Evolutionary conservation across 2,113 vertebrate genomes (phyloP).

Genomic region (Planiliza haematocheilus): DNA sequence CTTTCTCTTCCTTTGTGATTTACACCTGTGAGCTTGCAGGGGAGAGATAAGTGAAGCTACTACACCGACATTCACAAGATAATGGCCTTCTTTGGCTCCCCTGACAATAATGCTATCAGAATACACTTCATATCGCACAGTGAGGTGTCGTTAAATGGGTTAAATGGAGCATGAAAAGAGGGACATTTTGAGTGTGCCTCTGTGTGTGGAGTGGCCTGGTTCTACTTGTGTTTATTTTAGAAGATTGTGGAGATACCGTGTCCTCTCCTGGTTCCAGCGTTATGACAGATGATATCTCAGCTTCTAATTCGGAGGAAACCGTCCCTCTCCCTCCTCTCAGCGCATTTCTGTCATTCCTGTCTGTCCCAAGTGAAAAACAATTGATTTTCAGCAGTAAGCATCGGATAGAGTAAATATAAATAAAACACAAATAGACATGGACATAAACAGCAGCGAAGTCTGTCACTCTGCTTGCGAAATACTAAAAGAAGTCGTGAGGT

Average conservation of each 20-base stretch:
- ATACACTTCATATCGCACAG: slow-evolving; percentile 35
- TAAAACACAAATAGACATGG: neutral
- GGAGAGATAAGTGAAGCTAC: slow-evolving; percentile 56
- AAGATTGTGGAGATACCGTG: slow-evolving; percentile 5
- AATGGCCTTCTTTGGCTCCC: slow-evolving; percentile 63
- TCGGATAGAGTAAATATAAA: neutral
- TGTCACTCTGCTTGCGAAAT: neutral
- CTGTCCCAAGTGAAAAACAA: neutral
- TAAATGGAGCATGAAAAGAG: slow-evolving; percentile 56
- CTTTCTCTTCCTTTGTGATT: slow-evolving; percentile 48
- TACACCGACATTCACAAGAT: slow-evolving; percentile 60
- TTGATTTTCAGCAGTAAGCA: neutral
- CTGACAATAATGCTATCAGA: slow-evolving; percentile 46
- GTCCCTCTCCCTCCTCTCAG: neutral
- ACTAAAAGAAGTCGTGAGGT: too few relatives aligned
- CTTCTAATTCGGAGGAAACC: slow-evolving; percentile 10
- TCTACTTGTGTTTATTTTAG: slow-evolving; percentile 27
- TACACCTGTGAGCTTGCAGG: slow-evolving; percentile 56
- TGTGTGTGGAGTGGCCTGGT: neutral
- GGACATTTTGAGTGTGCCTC: neutral
- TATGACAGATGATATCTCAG: slow-evolving; percentile 24
- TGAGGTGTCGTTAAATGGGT: slow-evolving; percentile 63
- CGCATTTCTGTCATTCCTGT: neutral
- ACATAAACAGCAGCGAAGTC: neutral
- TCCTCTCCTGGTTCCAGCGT: slow-evolving; percentile 5